Percentiles rank a stretch among this genome's conserved stretches.
These are phyloP conservation scores for Pseudococcus jackbeardsleyi DNA, from an alignment of 2,888 invertebrate genomes.

Conservation along the genomic window DNA sequence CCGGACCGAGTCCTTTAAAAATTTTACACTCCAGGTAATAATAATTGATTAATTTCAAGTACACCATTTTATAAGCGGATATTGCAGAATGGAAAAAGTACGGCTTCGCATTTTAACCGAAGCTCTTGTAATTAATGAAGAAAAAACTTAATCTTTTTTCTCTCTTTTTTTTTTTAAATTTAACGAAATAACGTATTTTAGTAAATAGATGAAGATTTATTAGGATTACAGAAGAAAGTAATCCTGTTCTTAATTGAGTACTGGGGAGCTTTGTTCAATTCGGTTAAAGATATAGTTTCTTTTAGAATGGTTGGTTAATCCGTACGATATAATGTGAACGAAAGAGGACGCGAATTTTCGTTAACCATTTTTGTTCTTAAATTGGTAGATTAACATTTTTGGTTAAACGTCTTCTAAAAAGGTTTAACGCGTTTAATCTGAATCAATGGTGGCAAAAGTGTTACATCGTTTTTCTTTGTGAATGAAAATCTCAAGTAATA, in stretches of 20 bases:
- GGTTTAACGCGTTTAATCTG: conserved; percentile 31
- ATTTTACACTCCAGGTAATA: conserved; percentile 18
- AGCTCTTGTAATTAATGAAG: conserved; percentile 18
- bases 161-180: conserved; percentile 7
- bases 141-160: conserved; percentile 33
- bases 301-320: conserved; percentile 56
- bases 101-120: neutral
- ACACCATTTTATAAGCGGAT: neutral
- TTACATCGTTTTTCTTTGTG: neutral
- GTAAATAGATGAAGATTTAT: conserved; percentile 58
- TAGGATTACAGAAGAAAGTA: conserved; percentile 56
- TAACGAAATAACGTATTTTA: conserved; percentile 58
- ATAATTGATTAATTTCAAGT: neutral
- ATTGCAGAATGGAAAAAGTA: neutral
- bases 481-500: neutral
- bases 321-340: conserved; percentile 43
- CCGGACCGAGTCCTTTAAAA: neutral
- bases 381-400: conserved; percentile 52
- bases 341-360: conserved; percentile 43
- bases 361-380: conserved; percentile 48
- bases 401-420: conserved; percentile 40
- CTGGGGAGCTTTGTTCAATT: conserved; percentile 49
- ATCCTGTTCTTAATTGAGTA: conserved; percentile 57
- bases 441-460: conserved; percentile 31
- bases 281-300: conserved; percentile 53